phyloP scores from a whole-genome alignment of 2,113 vertebrate species.

The Dermatemys mawii region DNA sequence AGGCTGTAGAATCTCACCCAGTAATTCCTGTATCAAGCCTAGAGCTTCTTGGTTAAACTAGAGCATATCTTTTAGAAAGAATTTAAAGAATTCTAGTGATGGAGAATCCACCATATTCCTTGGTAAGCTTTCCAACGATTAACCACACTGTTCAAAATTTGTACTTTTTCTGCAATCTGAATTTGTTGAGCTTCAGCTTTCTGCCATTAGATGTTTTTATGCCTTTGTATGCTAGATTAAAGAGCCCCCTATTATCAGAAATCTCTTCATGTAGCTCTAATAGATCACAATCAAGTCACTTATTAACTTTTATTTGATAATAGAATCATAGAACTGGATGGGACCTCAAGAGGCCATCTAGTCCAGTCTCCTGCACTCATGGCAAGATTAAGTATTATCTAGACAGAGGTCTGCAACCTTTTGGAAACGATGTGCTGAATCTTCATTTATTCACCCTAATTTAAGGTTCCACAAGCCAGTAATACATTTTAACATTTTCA shows the following conservation, averaged over 20 bases:
- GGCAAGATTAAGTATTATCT: too few relatives aligned
- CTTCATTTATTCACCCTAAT: too few relatives aligned
- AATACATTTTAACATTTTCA: too few relatives aligned
- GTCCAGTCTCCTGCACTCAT: too few relatives aligned
- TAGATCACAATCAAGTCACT: background rate
- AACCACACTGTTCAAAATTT: background rate
- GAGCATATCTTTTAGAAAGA: background rate
- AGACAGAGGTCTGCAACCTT: too few relatives aligned
- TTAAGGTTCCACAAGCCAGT: too few relatives aligned
- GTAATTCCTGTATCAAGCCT: background rate
- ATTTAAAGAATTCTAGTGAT: background rate
- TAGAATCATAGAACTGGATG: too few relatives aligned
- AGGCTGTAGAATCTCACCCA: background rate
- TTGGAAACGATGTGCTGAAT: too few relatives aligned
- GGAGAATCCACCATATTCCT: rapidly evolving
- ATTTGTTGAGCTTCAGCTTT: background rate
- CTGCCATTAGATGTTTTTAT: background rate
- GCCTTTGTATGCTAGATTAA: background rate
- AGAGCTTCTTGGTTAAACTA: background rate
- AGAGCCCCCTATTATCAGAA: background rate
- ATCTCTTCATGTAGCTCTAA: background rate
- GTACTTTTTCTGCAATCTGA: background rate
- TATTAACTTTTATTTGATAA: conserved; percentile 26
- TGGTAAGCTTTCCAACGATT: background rate
- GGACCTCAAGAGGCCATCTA: too few relatives aligned